These are phyloP conservation scores for Brachionus koreanus DNA, from an alignment of 1,140 invertebrate species.

Conservation along the genomic window DNA sequence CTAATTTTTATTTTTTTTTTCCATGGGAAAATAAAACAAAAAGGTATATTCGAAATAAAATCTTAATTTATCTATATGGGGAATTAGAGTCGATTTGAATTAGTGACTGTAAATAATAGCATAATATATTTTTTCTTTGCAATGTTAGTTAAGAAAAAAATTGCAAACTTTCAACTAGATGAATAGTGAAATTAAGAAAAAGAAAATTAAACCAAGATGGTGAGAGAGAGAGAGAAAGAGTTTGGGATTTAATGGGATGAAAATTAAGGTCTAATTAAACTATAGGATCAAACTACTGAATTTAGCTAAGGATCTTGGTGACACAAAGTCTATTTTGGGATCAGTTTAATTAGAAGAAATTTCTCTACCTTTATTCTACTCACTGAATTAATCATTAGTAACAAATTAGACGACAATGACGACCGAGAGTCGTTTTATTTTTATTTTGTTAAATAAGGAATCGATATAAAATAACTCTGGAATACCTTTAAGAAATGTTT, in stretches of 20 bases:
- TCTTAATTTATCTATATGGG: no score
- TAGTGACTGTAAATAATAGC: no score
- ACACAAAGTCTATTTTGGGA: neutral
- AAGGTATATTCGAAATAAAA: no score
- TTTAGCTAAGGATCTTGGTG: neutral
- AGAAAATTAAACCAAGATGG: no score
- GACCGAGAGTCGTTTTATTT: neutral
- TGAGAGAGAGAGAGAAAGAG: no score
- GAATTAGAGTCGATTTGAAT: no score
- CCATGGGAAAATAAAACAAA: no score
- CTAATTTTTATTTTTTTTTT: no score
- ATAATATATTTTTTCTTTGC: no score
- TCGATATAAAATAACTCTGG: neutral
- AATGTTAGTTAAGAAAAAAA: neutral
- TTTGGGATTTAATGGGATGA: no score
- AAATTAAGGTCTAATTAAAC: neutral
- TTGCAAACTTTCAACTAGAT: neutral
- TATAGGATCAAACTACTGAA: neutral
- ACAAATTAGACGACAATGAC: neutral
- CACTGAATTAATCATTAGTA: neutral
- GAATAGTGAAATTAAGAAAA: neutral
- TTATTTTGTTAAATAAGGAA: neutral
- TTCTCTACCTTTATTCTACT: neutral
- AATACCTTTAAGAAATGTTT: constrained; percentile 27
- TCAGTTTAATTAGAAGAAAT: neutral